A percentile compares a stretch with the other conserved stretches of the same genome.
These are phyloP conservation scores for Scophthalmus maximus DNA, from an alignment of 2,113 vertebrate genomes.

Conservation along the genomic window DNA sequence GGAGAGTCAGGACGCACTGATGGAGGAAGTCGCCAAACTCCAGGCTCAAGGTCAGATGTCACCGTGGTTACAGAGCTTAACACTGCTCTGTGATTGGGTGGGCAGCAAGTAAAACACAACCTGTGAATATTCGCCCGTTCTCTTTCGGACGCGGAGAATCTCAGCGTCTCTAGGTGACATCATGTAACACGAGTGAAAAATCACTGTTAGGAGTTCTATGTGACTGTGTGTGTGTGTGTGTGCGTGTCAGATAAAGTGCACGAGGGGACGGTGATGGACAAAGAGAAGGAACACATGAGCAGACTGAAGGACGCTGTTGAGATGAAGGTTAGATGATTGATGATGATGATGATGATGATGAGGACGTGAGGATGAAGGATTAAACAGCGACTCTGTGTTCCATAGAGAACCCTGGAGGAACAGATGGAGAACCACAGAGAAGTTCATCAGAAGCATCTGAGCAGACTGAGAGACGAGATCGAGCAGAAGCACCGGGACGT, in stretches of 20 bases:
- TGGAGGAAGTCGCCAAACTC: conserved; percentile 92
- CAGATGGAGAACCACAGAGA: conserved; percentile 97
- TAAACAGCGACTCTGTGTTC: too few species aligned
- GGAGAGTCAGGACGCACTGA: conserved; percentile 90
- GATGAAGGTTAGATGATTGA: conserved; percentile 70
- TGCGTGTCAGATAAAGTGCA: conserved; percentile 90
- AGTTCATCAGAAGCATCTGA: conserved; percentile 92
- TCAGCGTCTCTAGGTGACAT: too few species aligned
- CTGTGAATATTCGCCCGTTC: too few species aligned
- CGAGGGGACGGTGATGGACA: conserved; percentile 79
- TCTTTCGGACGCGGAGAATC: too few species aligned
- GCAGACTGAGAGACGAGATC: conserved; percentile 92
- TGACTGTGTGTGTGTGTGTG: background rate
- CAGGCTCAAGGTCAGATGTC: conserved; percentile 72
- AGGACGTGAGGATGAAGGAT: too few species aligned
- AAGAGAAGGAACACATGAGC: conserved; percentile 77
- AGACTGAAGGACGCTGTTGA: conserved; percentile 73
- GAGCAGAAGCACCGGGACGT: conserved; percentile 90
- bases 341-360: too few species aligned
- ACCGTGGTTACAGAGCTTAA: conserved; percentile 2
- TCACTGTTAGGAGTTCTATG: too few species aligned
- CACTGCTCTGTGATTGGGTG: conserved; percentile 5
- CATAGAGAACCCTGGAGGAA: conserved; percentile 88
- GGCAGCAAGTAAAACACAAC: too few species aligned
- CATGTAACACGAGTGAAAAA: too few species aligned